Evolutionary conservation across 2,113 vertebrate genomes (phyloP).

Genomic region (Alosa alosa): DNA sequence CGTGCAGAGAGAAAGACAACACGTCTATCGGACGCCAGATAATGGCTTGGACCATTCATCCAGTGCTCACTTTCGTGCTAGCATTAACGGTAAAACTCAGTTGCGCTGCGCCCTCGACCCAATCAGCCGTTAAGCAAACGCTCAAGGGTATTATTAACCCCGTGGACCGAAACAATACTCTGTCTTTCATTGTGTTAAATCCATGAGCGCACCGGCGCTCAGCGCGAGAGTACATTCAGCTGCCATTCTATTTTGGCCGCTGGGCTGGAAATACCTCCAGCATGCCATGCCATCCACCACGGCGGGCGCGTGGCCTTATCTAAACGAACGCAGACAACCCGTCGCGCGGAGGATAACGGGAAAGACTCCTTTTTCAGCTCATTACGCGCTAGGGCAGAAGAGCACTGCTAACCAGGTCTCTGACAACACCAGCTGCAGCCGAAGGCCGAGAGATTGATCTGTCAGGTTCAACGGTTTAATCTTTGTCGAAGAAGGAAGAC

Average conservation of each 20-base stretch:
- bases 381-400: conserved; percentile 41
- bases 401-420: conserved; percentile 61
- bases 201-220: conserved; percentile 50
- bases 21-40: conserved; percentile 57
- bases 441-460: not conserved
- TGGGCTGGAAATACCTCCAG: conserved; percentile 62
- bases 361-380: conserved; percentile 39
- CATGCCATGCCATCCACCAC: conserved; percentile 67
- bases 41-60: conserved; percentile 62
- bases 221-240: conserved; percentile 66
- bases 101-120: conserved; percentile 47
- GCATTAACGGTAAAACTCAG: conserved; percentile 37
- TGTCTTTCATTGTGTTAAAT: conserved; percentile 64
- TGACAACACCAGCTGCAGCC: conserved; percentile 4
- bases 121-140: conserved; percentile 64
- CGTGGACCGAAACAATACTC: conserved; percentile 67
- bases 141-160: conserved; percentile 58
- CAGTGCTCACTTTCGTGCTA: conserved; percentile 38
- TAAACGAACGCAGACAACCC: conserved; percentile 74
- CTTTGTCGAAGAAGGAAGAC: not conserved
- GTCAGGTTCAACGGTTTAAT: not conserved
- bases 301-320: conserved; percentile 69
- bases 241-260: conserved; percentile 73
- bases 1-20: conserved; percentile 57
- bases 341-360: conserved; percentile 68